phyloP scores from a whole-genome alignment of 2,888 invertebrate genomes.

The Achlya flavicornis region DNA sequence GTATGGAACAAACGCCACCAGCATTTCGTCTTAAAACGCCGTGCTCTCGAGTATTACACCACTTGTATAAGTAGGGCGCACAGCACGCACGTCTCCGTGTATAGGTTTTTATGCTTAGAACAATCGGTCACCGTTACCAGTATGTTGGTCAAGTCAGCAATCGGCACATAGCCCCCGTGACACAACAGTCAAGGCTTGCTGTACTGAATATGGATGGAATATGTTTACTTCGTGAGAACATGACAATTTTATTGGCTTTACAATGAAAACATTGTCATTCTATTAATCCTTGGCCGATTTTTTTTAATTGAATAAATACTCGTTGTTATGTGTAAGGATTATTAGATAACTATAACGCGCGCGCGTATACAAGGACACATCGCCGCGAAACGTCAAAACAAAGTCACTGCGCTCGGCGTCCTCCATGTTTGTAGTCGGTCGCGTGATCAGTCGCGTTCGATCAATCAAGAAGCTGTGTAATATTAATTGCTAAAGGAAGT shows the following conservation, averaged over 20 bases:
- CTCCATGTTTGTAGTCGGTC: too few species aligned
- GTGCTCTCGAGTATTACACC: slow-evolving; percentile 17
- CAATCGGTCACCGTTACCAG: slow-evolving; percentile 71
- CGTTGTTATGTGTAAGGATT: neutral
- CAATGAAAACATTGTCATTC: neutral
- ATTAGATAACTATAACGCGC: too few species aligned
- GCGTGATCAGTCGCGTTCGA: too few species aligned
- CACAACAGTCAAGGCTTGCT: neutral
- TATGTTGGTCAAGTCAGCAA: slow-evolving; percentile 47
- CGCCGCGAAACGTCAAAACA: too few species aligned
- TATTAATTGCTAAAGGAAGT: too few species aligned
- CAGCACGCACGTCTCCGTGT: slow-evolving; percentile 59
- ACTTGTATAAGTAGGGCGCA: slow-evolving; percentile 53
- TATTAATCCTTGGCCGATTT: neutral
- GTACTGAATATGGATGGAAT: slow-evolving; percentile 2
- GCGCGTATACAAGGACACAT: too few species aligned
- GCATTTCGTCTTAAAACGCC: too few species aligned
- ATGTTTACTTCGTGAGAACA: neutral
- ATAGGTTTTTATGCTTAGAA: slow-evolving; percentile 76
- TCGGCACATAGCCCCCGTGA: slow-evolving; percentile 5
- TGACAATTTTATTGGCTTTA: neutral
- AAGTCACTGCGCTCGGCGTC: too few species aligned
- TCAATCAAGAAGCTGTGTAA: too few species aligned
- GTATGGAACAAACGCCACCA: too few species aligned
- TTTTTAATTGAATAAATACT: too few species aligned